Conservation (phyloP, 2,113 vertebrate species). For the Sander lucioperca region DNA sequence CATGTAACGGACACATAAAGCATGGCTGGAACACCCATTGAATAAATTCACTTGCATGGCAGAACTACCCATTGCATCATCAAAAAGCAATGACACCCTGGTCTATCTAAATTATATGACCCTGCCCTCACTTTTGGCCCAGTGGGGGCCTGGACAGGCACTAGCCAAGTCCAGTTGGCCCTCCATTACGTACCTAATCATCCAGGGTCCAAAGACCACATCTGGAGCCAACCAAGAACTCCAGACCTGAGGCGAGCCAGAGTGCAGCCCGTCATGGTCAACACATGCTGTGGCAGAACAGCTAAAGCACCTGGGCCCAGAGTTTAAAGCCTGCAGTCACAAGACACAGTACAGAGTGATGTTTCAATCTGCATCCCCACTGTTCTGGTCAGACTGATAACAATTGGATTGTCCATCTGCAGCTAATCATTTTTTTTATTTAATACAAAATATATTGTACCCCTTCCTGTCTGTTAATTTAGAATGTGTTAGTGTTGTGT, state of each 20-base stretch:
- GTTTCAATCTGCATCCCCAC: conserved; percentile 28
- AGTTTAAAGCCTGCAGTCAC: conserved; percentile 13
- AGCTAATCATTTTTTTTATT: background rate
- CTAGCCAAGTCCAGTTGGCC: conserved; percentile 53
- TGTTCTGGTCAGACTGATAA: conserved; percentile 13
- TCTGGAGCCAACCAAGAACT: conserved; percentile 64
- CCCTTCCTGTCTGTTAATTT: conserved; percentile 24
- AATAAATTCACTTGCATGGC: conserved; percentile 53
- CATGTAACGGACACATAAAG: conserved; percentile 63
- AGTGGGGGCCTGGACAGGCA: conserved; percentile 4
- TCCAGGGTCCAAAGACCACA: conserved; percentile 59
- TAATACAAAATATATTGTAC: conserved; percentile 12
- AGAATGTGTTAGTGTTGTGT: conserved; percentile 34
- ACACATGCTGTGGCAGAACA: conserved; percentile 35
- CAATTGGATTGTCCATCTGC: conserved; percentile 46
- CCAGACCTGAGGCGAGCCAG: conserved; percentile 34
- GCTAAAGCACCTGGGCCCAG: conserved; percentile 48
- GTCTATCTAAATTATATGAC: conserved; percentile 57
- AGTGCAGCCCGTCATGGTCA: conserved; percentile 42
- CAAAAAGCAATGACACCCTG: conserved; percentile 49
- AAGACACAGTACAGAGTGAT: conserved; percentile 15
- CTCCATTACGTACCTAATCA: conserved; percentile 55
- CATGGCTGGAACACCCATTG: conserved; percentile 35
- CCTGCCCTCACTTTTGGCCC: conserved; percentile 28
- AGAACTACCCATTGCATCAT: conserved; percentile 67